Base-by-base conservation (phyloP, 2,113 vertebrate genomes). In the Seriola rivoliana region DNA sequence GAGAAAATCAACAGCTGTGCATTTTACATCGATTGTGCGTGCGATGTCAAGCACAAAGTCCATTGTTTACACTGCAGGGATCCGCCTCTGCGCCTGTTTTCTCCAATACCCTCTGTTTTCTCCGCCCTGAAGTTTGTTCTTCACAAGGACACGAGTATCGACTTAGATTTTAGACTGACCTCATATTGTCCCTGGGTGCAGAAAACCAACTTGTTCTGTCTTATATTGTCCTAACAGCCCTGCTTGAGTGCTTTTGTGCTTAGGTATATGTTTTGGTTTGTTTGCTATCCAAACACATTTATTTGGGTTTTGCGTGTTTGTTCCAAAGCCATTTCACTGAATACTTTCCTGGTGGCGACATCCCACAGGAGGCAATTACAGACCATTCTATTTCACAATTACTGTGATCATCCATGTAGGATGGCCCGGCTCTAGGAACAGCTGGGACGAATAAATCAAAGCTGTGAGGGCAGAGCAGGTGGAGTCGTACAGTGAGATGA, bases 391-490 rank as follows among this genome's bases (percentile, higher is more conserved):
- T 88, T 87, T 82, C 68, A 78, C 91, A 87, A 82, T 86, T 85
- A 89, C 85, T 80, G 72, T 71, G 84, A 86, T 92, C 90, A 88
- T 66, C 75, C 55, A 23, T 80, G 78, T 86, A 71, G 63, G 81
- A 67, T 74, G 80, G 84, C 59, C 38, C 54, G 55, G 84, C 64
- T 74, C 55, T 29, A 34, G 55, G 66, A 85, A 82, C 89, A 92
- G 92, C 88, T 89, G 83, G 72, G 89, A 80, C 16, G 38, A 84
- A 89, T 89, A 89, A 90, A 92, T 92, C 90, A 90, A 87, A 88
- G 81, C 80, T 80, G 71, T 44, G 74, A 57, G 84, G 76, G 72
- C 69, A 55, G 80, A 81, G 82, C 85, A 89, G 88, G 87, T 88
- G 84, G 66, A 72, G 63, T 68, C 17, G 40, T 68, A 75, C 70